phyloP scores from a whole-genome alignment of 2,113 vertebrate genomes.

The Brachionichthys hirsutus region DNA sequence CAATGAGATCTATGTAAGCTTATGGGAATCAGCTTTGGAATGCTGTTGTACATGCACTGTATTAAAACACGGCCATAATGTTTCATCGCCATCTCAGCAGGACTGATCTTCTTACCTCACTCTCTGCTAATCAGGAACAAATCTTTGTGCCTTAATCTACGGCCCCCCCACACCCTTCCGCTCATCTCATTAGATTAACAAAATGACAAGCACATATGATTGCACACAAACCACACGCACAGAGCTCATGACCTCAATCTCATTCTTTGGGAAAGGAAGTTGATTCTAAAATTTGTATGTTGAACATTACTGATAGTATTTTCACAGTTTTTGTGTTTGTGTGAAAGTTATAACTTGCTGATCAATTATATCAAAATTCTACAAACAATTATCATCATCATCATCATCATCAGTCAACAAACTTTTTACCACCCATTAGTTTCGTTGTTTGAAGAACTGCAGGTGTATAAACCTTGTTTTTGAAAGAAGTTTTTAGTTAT shows the following conservation, averaged over 20 bases:
- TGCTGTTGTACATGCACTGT: constrained; percentile 49
- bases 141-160: constrained; percentile 71
- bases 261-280: constrained; percentile 13
- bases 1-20: constrained; percentile 34
- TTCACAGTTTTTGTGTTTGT: too few relatives aligned
- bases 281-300: too few relatives aligned
- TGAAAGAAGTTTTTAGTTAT: too few relatives aligned
- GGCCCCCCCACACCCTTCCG: constrained; percentile 58
- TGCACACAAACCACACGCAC: constrained; percentile 31
- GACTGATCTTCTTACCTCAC: constrained; percentile 76
- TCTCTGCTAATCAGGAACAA: constrained; percentile 74
- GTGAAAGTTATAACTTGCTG: neutral
- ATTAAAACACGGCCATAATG: constrained; percentile 70
- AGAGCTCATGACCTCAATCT: constrained; percentile 54
- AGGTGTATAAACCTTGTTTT: too few relatives aligned
- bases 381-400: too few relatives aligned
- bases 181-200: constrained; percentile 77
- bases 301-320: too few relatives aligned
- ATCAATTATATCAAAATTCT: too few relatives aligned
- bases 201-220: constrained; percentile 66
- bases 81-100: constrained; percentile 65
- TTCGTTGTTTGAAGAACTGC: too few relatives aligned
- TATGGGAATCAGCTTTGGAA: constrained; percentile 62
- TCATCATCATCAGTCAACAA: too few relatives aligned
- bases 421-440: too few relatives aligned